These are phyloP conservation scores for Patiria miniata DNA, from an alignment of 35 echinoderm and acorn worm genomes.

Conservation along the genomic window DNA sequence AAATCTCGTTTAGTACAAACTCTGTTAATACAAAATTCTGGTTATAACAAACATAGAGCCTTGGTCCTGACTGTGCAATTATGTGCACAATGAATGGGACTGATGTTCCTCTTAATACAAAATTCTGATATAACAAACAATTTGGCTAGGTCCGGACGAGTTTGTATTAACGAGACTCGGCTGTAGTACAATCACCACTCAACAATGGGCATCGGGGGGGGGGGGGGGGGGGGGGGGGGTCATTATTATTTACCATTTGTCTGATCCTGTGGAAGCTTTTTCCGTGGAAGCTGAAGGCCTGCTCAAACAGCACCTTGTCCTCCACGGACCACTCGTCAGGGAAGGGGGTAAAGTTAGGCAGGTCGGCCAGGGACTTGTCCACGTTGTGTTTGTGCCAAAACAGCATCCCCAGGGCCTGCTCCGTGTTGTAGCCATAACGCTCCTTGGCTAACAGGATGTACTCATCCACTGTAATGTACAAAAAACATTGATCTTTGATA, in stretches of 20 bases:
- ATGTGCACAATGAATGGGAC: too few relatives aligned
- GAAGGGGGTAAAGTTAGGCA: constrained; percentile 96
- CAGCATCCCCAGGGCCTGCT: constrained; percentile 97
- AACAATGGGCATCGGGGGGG: too few relatives aligned
- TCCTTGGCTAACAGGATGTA: constrained; percentile 95
- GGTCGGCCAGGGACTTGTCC: constrained; percentile 82
- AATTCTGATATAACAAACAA: too few relatives aligned
- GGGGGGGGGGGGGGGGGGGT: too few relatives aligned
- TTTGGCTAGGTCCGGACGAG: too few relatives aligned
- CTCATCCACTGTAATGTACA: constrained; percentile 81
- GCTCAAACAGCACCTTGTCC: constrained; percentile 96
- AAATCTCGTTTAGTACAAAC: too few relatives aligned
- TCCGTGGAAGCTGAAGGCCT: constrained; percentile 97
- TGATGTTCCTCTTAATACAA: too few relatives aligned
- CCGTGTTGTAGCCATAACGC: constrained; percentile 98
- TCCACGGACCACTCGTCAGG: constrained; percentile 98
- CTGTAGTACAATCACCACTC: too few relatives aligned
- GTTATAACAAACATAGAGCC: too few relatives aligned
- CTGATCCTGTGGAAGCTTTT: constrained; percentile 98
- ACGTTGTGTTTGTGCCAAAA: constrained; percentile 93
- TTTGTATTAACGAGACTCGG: too few relatives aligned
- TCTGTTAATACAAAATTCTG: too few relatives aligned
- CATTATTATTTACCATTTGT: constrained; percentile 82
- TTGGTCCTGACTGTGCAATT: too few relatives aligned
- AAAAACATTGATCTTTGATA: not conserved